Percentiles rank a stretch among this genome's conserved stretches.
phyloP scores from a whole-genome alignment of 2,113 vertebrate genomes.

The Bothrops jararaca region DNA sequence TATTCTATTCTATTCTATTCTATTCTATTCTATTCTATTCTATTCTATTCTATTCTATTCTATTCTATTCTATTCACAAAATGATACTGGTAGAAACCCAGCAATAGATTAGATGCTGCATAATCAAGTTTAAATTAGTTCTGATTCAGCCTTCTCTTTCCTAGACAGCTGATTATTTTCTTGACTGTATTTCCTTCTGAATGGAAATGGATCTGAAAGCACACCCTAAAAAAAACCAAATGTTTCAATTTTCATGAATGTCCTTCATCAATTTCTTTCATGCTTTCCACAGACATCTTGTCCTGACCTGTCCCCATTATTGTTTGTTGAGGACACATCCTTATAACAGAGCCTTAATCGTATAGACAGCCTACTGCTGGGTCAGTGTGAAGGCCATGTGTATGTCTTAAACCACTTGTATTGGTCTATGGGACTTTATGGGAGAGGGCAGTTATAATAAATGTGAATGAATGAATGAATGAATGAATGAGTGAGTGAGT shows the following conservation, averaged over 20 bases:
- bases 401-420: background rate
- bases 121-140: background rate
- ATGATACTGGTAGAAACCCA: background rate
- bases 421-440: background rate
- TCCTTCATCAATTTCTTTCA: slow-evolving; percentile 26
- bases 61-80: background rate
- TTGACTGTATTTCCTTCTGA: background rate
- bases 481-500: background rate
- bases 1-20: no score
- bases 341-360: background rate
- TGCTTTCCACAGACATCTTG: background rate
- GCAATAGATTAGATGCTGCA: background rate
- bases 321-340: background rate
- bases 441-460: background rate
- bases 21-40: no score
- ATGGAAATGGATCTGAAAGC: background rate
- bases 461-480: background rate
- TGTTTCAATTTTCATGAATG: slow-evolving; percentile 14
- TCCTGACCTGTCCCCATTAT: background rate
- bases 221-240: background rate
- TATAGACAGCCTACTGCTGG: background rate
- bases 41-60: no score
- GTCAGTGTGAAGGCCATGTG: background rate
- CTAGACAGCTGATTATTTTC: background rate
- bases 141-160: background rate